Evolutionary conservation across 30 jellyfish, hydroid and myxozoan species (phyloP), one percentile per base, ranked within the genome.

Genomic region (Aurelia sp.): DNA sequence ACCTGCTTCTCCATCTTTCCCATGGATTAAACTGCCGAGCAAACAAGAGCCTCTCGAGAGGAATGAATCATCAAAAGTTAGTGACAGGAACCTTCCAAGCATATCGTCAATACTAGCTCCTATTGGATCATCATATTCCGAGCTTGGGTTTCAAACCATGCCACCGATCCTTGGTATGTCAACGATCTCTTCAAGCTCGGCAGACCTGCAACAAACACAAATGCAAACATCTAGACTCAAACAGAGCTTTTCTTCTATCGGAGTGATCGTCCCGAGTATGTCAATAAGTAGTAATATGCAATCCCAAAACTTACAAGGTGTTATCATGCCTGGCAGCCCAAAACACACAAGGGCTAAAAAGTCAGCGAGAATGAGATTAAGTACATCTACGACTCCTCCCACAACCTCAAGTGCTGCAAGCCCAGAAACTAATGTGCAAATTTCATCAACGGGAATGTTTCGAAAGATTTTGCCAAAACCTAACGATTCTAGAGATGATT

Each of bases 381-480:
- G 16, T 17, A 17, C 11, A 64, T 5, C 44, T 17, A 21, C 75
- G 8, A 17, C 12, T 18, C 5, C 22, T 17, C 68, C 57, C 47
- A 24, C 72, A 21, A 41, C 85, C 0, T 44, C 47, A 0, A 48
- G 30, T 48, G 41, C 7, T 55, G n/a, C 20, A 35, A 48, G 2
- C n/a, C 19, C 21, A 10, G 63, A 21, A 0, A 21, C 71, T 4
- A 67, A 48, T 17, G 30, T 22, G 44, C 40, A 15, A 31, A 27
- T 10, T 80, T 67, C 66, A 64, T 22, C 35, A 7, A 59, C 84
- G 21, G 74, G 76, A 63, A 58, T 65, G 63, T 85, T 87, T 67
- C 24, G 96, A 57, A 87, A 91, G 52, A 87, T 87, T 27, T 85
- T 87, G 18, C 96, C 96, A 50, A 87, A 87, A 58, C 96, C 96